Evolutionary conservation across 2,888 invertebrate species (phyloP).

Genomic region (Microctonus aethiopoides): DNA sequence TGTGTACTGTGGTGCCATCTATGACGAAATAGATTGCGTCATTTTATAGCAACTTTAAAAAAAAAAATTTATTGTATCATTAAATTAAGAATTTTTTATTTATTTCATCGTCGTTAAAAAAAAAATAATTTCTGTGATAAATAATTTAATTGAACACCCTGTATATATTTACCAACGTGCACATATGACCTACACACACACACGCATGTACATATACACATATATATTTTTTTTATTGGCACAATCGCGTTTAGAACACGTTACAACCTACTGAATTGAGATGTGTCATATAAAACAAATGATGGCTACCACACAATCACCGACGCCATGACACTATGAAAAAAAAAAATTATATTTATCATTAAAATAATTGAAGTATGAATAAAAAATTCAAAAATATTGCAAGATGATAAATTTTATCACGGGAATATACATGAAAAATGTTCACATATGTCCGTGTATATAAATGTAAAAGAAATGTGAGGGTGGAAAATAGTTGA

Average conservation of each 20-base stretch:
- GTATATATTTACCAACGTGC: neutral
- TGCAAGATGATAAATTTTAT: neutral
- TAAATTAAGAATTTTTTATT: too few relatives aligned
- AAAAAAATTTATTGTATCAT: too few relatives aligned
- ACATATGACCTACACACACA: too few relatives aligned
- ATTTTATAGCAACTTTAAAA: too few relatives aligned
- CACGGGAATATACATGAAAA: neutral
- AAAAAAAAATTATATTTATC: neutral
- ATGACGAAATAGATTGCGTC: too few relatives aligned
- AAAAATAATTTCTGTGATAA: too few relatives aligned
- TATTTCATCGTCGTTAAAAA: too few relatives aligned
- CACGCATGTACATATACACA: neutral
- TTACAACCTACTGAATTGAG: neutral
- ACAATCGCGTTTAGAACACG: constrained; percentile 5
- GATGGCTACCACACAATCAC: neutral
- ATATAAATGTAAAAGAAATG: neutral
- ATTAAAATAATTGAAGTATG: neutral
- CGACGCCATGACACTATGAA: neutral
- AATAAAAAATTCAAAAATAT: too few relatives aligned
- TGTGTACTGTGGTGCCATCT: too few relatives aligned
- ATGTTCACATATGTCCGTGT: neutral
- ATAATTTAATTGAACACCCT: too few relatives aligned
- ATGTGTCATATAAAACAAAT: neutral
- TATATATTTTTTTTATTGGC: constrained; percentile 16
- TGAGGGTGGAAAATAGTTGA: neutral